Evolutionary conservation across 1,140 invertebrate genomes (phyloP), one percentile per base, ranked within the genome.

Genomic region (Olivierus martensii): DNA sequence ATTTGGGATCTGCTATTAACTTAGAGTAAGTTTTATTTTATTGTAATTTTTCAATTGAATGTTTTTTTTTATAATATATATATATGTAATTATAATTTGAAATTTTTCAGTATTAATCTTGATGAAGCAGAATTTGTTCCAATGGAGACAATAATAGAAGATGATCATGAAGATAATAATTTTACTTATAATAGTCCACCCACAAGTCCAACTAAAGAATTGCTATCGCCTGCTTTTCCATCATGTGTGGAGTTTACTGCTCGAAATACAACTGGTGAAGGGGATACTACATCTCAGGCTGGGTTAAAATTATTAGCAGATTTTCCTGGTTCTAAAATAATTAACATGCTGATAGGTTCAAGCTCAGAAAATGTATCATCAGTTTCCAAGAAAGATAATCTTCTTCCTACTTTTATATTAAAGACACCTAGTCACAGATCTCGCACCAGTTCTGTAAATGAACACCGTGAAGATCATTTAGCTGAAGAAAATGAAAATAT

Each of bases 1-100:
- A 61, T 49, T 58, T 64, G 41, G 63, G 63, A 11, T 64, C 62
- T 3, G 63, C 63, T 19, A 58, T 62, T 15, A 61, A 63, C 45
- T 57, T 65, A 38, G 57, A 61, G 56, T 57, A 47, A 46, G 56
- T 48, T 35, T 51, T n/a, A 18, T 28, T 28, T 28, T 41, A 41
- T 41, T 3, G 39, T 4, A 41, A 41, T 5, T 41, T 9, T 41
- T 15, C 39, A 41, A 41, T 18, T 41, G 14, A 18, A 4, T 41
- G 3, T 12, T 6, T 2, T 44, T 42, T 42, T 12, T 42, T 7
- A 2, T 17, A 12, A 17, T 7, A 3, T 2, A 42, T 17, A 3
- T 3, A 17, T 42, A 17, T 7, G 7, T 19, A 44, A 19, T 44
- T 19, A 19, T 44, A 44, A 44, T 44, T 3, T 21, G 6, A 17